These are phyloP conservation scores for Drusus annulatus DNA, from an alignment of 1,140 invertebrate genomes.

Conservation along the genomic window DNA sequence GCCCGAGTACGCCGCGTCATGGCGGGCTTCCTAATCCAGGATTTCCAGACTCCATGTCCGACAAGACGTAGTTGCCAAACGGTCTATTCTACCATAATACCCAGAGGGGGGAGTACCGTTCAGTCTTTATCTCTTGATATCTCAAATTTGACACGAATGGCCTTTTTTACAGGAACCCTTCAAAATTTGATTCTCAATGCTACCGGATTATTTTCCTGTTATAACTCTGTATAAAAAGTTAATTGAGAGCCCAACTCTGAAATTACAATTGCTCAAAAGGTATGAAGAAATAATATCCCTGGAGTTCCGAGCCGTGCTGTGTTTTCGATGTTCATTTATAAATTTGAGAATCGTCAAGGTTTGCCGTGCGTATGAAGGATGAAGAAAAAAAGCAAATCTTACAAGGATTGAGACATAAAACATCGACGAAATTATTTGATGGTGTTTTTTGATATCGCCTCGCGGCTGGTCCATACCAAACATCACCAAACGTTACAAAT, in stretches of 20 bases:
- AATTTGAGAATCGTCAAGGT: conserved; percentile 10
- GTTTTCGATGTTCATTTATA: not conserved
- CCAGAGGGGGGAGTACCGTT: too few species aligned
- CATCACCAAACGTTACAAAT: too few species aligned
- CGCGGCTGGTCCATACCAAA: conserved; percentile 8
- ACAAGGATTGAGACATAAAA: conserved; percentile 47
- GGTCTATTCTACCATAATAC: too few species aligned
- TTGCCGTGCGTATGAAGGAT: not conserved
- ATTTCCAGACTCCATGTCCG: too few species aligned
- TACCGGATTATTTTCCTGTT: not conserved
- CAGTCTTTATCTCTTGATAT: too few species aligned
- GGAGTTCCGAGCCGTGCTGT: not conserved
- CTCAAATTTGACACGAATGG: not conserved
- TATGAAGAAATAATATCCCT: not conserved
- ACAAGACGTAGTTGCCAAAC: too few species aligned
- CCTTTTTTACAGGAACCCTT: not conserved
- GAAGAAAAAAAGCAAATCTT: conserved; percentile 33
- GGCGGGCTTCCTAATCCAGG: too few species aligned
- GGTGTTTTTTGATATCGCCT: conserved; percentile 48
- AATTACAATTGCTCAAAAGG: conserved; percentile 25
- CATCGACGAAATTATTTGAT: conserved; percentile 47
- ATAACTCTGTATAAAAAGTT: not conserved
- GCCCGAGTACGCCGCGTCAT: too few species aligned
- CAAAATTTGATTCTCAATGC: not conserved
- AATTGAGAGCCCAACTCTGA: not conserved